Conservation (phyloP, 2,797 vertebrate genomes). For the Chloroceryle amazona region DNA sequence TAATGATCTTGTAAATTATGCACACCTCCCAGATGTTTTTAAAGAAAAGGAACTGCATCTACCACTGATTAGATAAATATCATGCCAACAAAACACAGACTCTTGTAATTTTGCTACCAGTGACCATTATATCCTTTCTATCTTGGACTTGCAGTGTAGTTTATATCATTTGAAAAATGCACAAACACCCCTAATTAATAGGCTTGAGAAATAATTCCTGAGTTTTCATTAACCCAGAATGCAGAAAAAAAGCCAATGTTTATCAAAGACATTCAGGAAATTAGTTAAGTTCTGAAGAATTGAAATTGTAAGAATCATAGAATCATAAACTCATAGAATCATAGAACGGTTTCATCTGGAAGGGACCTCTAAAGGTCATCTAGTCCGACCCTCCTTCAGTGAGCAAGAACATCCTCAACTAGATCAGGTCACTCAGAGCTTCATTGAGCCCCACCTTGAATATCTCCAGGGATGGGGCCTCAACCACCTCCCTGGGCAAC, state of each 20-base stretch:
- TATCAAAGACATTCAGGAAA: conserved; percentile 45
- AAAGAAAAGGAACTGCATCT: neutral
- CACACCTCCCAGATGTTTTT: neutral
- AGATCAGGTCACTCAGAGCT: no score
- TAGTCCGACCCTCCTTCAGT: no score
- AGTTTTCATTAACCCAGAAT: conserved; percentile 36
- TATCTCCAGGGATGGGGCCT: no score
- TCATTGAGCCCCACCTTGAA: no score
- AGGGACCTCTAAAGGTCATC: no score
- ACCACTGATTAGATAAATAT: neutral
- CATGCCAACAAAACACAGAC: neutral
- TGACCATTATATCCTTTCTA: neutral
- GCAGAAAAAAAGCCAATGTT: neutral
- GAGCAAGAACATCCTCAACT: no score
- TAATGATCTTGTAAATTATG: neutral
- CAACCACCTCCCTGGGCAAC: no score
- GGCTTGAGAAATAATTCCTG: neutral
- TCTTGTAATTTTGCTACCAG: neutral
- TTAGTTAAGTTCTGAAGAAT: conserved; percentile 16
- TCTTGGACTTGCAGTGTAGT: neutral
- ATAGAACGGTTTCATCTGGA: no score
- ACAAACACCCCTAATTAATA: neutral
- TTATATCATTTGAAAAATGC: conserved; percentile 18
- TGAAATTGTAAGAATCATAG: neutral
- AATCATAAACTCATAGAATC: no score